phyloP scores from a whole-genome alignment of 2,888 invertebrate species.

The Boloria selene region DNA sequence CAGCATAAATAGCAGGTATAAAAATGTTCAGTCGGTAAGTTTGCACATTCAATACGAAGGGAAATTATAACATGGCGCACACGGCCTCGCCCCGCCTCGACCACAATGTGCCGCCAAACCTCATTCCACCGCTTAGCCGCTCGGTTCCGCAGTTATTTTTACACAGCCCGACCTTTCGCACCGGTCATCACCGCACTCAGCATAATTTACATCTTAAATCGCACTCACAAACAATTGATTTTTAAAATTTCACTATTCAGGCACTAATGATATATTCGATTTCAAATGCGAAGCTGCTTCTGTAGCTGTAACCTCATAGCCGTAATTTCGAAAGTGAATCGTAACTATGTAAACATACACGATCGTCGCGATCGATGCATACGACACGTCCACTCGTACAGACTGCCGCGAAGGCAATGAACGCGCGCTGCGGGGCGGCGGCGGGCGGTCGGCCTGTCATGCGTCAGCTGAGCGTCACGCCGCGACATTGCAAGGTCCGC shows the following conservation, averaged over 20 bases:
- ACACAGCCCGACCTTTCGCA: constrained; percentile 82
- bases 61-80: constrained; percentile 81
- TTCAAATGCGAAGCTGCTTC: constrained; percentile 15
- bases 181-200: constrained; percentile 79
- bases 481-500: constrained; percentile 84
- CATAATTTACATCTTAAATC: constrained; percentile 62
- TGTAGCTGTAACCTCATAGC: constrained; percentile 20
- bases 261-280: constrained; percentile 45
- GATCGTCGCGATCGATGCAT: constrained; percentile 49
- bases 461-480: constrained; percentile 82
- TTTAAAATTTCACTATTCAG: constrained; percentile 56
- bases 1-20: constrained; percentile 39
- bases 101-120: constrained; percentile 82
- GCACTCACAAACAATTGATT: constrained; percentile 63
- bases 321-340: constrained; percentile 38
- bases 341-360: constrained; percentile 27
- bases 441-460: constrained; percentile 70
- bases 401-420: constrained; percentile 86
- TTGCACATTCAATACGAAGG: constrained; percentile 80
- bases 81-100: constrained; percentile 79
- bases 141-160: constrained; percentile 82
- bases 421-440: constrained; percentile 81
- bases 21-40: constrained; percentile 71
- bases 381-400: constrained; percentile 70
- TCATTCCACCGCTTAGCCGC: constrained; percentile 81